Evolutionary conservation across 2,113 vertebrate genomes (phyloP), one percentile per base, ranked within the genome.

Genomic region (Odobenus rosmarus): DNA sequence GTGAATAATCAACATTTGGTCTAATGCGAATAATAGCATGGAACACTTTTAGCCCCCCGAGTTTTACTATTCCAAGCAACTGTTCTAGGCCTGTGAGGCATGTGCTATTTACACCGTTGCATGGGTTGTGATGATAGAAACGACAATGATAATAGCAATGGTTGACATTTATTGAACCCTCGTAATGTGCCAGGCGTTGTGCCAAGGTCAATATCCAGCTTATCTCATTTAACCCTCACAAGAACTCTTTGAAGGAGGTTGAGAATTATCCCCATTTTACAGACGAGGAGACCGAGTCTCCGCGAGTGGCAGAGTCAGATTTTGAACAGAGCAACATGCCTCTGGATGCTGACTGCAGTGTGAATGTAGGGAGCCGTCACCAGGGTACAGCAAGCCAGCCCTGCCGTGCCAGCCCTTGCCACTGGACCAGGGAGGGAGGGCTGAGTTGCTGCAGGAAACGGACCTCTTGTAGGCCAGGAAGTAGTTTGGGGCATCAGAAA

Each of bases 1-100:
- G 19, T 97, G 94, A 92, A 95, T 96, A 97, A 97, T 64, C 79
- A 77, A 31, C 72, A 72, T 90, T 95, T 95, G 80, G 97, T 96
- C 87, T 59, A 91, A 93, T 90, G 86, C 90, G 95, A 90, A 67
- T 90, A 95, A 96, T 76, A 81, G 81, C 76, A 42, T 33, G 83
- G 79, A 97, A 84, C 62, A 93, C 26, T 76, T 62, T 88, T 74
- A 96, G 96, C 90, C 83, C 92, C 74, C 81, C 76, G n/a, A 42
- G 39, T 93, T 92, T 92, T 93, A 69, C 94, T 89, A 80, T 96
- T 96, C 89, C 80, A 87, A 93, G 93, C 92, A 59, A 26, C 36
- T 55, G 55, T 74, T 90, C 86, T 14, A 94, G 92, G 69, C 57
- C 71, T 46, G 7, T 2, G 31, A 96, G 80, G 92, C 72, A 42